Conservation (phyloP, 1,140 invertebrate genomes). For the Drosophila hydei region DNA sequence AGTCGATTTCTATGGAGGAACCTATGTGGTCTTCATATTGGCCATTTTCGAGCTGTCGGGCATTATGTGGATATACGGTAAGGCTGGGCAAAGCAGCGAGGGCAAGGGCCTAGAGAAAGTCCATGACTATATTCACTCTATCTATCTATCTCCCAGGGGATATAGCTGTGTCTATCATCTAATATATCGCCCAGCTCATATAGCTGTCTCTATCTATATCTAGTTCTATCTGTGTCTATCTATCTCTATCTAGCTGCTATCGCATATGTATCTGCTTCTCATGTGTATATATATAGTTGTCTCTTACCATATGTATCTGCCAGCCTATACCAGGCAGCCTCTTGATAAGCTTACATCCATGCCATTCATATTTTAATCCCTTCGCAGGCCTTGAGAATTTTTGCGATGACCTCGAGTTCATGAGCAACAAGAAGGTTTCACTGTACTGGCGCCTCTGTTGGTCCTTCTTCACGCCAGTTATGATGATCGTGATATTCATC, state of each 20-base stretch:
- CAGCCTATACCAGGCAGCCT: too few relatives aligned
- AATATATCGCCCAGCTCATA: too few relatives aligned
- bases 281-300: too few relatives aligned
- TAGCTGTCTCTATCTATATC: background rate
- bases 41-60: slow-evolving; percentile 89
- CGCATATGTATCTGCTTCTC: too few relatives aligned
- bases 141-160: too few relatives aligned
- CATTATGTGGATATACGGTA: slow-evolving; percentile 92
- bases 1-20: slow-evolving; percentile 93
- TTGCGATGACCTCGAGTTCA: slow-evolving; percentile 90
- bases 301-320: background rate
- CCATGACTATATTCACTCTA: too few relatives aligned
- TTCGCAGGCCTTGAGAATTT: slow-evolving; percentile 88
- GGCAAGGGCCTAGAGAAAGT: too few relatives aligned
- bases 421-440: slow-evolving; percentile 89
- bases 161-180: background rate
- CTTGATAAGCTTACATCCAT: too few relatives aligned
- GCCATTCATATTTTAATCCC: too few relatives aligned
- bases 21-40: slow-evolving; percentile 91
- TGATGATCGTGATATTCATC: slow-evolving; percentile 89
- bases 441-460: slow-evolving; percentile 92
- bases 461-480: slow-evolving; percentile 89
- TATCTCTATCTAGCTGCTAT: too few relatives aligned
- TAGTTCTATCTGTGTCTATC: too few relatives aligned
- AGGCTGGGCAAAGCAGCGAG: slow-evolving; percentile 52